A percentile compares a stretch with the other conserved stretches of the same genome.
These are phyloP conservation scores for Anguilla obscura DNA, from an alignment of 2,797 vertebrate genomes.

Conservation along the genomic window DNA sequence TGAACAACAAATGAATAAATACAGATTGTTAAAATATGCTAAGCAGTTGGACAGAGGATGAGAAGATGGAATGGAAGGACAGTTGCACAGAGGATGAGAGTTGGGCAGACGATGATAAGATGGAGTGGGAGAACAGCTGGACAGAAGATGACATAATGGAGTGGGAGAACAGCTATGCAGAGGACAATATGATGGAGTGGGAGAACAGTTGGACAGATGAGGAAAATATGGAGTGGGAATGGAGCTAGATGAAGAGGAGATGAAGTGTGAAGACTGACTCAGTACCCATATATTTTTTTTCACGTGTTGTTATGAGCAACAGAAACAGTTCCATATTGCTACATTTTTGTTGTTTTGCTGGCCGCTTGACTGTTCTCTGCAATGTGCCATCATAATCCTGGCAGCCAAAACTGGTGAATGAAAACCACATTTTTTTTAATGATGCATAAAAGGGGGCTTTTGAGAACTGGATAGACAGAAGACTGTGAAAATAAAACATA, in stretches of 20 bases:
- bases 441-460: not conserved
- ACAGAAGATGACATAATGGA: not conserved
- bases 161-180: not conserved
- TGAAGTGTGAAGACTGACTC: not conserved
- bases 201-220: not conserved
- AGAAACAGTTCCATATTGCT: not conserved
- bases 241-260: not conserved
- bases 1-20: not conserved
- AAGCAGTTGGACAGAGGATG: not conserved
- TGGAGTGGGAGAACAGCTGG: not conserved
- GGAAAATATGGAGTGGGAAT: conserved; percentile 3
- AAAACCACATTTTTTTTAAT: not conserved
- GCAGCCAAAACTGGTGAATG: not conserved
- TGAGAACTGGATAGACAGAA: not conserved
- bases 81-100: not conserved
- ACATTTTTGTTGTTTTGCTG: not conserved
- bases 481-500: not conserved
- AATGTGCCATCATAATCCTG: not conserved
- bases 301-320: not conserved
- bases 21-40: not conserved
- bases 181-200: not conserved
- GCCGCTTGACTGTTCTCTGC: not conserved
- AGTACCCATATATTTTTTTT: not conserved
- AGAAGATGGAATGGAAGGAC: conserved; percentile 14
- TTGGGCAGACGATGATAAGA: not conserved